Percentiles rank a stretch among this genome's conserved stretches.
These are phyloP conservation scores for Electrona antarctica DNA, from an alignment of 2,113 vertebrate species.

Conservation along the genomic window DNA sequence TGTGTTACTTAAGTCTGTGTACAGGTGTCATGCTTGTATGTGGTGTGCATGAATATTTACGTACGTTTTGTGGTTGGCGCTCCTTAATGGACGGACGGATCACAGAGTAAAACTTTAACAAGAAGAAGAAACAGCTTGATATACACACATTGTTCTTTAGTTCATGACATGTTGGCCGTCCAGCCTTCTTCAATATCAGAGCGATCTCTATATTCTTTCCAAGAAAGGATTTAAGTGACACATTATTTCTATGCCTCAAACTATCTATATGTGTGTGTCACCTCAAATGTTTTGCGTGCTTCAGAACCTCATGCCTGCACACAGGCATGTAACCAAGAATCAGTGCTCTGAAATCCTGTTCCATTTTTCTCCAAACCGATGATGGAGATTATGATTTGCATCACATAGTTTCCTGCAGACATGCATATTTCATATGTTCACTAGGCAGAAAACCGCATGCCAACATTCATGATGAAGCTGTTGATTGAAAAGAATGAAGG, in stretches of 20 bases:
- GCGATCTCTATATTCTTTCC: too few relatives aligned
- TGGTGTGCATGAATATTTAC: not conserved
- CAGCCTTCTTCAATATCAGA: too few relatives aligned
- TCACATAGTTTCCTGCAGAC: not conserved
- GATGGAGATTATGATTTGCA: not conserved
- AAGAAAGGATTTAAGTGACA: too few relatives aligned
- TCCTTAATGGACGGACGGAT: too few relatives aligned
- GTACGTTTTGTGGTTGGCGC: not conserved
- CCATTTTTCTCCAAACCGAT: too few relatives aligned
- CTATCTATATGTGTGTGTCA: not conserved
- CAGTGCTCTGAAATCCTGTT: not conserved
- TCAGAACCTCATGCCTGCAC: not conserved
- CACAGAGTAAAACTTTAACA: too few relatives aligned
- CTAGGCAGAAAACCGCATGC: not conserved
- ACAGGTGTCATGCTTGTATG: too few relatives aligned
- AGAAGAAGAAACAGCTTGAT: too few relatives aligned
- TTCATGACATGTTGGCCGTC: too few relatives aligned
- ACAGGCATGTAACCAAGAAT: not conserved
- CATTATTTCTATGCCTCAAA: too few relatives aligned
- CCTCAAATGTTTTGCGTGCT: not conserved
- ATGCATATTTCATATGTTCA: too few relatives aligned
- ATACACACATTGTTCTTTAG: too few relatives aligned
- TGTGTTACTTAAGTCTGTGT: not conserved
- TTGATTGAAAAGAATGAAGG: not conserved
- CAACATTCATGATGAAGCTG: constrained; percentile 25